A percentile compares a stretch with the other conserved stretches of the same genome.
These are phyloP conservation scores for Scolopax mira DNA, from an alignment of 2,113 vertebrate genomes.

Conservation along the genomic window DNA sequence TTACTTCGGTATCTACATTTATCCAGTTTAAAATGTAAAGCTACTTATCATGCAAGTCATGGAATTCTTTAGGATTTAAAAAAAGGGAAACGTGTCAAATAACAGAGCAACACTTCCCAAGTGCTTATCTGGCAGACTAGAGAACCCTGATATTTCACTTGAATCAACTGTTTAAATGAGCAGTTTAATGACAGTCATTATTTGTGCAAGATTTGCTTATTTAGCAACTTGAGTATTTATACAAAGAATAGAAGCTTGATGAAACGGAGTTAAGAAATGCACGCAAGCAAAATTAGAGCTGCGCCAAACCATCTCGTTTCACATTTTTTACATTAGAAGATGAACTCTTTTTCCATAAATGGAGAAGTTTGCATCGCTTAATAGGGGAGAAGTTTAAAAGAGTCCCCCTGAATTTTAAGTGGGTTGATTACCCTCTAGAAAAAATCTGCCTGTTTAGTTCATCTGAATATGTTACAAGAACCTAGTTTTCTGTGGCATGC, in stretches of 20 bases:
- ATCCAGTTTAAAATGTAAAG: constrained; percentile 54
- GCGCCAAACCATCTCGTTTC: constrained; percentile 22
- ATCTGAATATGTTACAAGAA: not conserved
- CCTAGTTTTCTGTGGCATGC: not conserved
- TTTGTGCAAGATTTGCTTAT: constrained; percentile 51
- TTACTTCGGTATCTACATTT: not conserved
- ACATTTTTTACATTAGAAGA: not conserved
- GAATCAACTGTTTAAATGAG: constrained; percentile 54
- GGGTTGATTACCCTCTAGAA: not conserved
- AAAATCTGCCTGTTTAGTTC: not conserved
- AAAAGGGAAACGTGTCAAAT: constrained; percentile 33
- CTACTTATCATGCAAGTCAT: constrained; percentile 22
- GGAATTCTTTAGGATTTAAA: constrained; percentile 18
- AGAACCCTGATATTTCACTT: constrained; percentile 34
- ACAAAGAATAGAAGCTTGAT: constrained; percentile 61
- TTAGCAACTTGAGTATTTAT: constrained; percentile 40
- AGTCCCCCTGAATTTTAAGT: not conserved
- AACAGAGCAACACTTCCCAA: constrained; percentile 18
- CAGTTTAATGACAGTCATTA: constrained; percentile 54
- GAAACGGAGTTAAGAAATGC: constrained; percentile 52
- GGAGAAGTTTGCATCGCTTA: not conserved
- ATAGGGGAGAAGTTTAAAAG: not conserved
- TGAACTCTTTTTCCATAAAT: constrained; percentile 28
- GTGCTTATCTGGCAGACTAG: constrained; percentile 46
- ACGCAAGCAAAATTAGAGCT: constrained; percentile 5